Percentiles rank a stretch among this genome's conserved stretches.
Conservation (phyloP, 2,888 invertebrate genomes). For the Vanessa cardui region DNA sequence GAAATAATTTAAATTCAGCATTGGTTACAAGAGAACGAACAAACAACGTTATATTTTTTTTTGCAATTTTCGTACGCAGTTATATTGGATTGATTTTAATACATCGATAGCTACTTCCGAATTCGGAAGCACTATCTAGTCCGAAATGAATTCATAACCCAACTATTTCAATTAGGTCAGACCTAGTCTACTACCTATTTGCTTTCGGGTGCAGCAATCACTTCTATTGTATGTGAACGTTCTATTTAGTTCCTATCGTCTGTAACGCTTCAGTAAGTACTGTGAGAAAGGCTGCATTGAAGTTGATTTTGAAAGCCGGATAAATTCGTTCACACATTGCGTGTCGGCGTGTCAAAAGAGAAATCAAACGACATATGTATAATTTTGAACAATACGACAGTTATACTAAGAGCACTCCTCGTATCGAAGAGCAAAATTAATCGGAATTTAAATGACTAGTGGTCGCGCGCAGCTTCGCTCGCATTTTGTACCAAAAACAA, state of each 20-base stretch:
- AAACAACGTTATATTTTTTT: not conserved
- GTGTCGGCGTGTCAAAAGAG: conserved; percentile 48
- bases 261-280: conserved; percentile 30
- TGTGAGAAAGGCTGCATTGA: conserved; percentile 29
- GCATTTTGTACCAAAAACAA: too few species aligned
- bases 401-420: not conserved
- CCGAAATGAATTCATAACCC: not conserved
- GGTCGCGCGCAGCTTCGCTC: too few species aligned
- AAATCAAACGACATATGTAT: conserved; percentile 20
- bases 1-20: too few species aligned
- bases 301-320: conserved; percentile 44
- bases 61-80: not conserved
- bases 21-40: too few species aligned
- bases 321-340: conserved; percentile 51
- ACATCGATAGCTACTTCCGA: not conserved
- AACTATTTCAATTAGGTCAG: conserved; percentile 3
- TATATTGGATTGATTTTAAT: not conserved
- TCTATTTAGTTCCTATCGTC: conserved; percentile 22
- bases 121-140: not conserved
- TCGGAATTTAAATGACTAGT: not conserved
- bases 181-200: not conserved
- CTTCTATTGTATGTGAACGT: conserved; percentile 21
- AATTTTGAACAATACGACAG: conserved; percentile 12
- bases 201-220: conserved; percentile 15
- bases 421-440: too few species aligned